Conservation (phyloP, 2,888 invertebrate genomes). For the Adelognathus sp. region DNA sequence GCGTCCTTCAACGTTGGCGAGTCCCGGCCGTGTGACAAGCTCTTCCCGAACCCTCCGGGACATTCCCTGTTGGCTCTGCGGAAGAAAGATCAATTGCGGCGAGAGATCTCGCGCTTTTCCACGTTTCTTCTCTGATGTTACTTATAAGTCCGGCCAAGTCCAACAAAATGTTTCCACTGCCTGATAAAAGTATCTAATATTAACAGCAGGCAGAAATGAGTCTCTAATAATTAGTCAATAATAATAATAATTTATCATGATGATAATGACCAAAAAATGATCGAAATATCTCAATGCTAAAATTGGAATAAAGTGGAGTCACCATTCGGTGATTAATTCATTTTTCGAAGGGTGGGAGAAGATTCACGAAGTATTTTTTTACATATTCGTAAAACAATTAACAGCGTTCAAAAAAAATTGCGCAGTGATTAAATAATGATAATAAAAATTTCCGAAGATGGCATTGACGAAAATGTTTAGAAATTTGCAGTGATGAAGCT, state of each 20-base stretch:
- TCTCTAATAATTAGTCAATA: no score
- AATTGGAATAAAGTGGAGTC: no score
- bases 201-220: no score
- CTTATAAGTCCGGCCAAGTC: not conserved
- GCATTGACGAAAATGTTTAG: no score
- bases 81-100: slow-evolving; percentile 47
- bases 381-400: not conserved
- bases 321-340: no score
- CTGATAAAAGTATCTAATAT: no score
- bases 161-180: slow-evolving; percentile 4
- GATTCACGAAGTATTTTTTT: not conserved
- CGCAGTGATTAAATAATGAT: not conserved
- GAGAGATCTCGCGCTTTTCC: slow-evolving; percentile 6
- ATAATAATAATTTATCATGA: no score
- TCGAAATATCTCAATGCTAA: no score
- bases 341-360: not conserved
- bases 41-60: slow-evolving; percentile 52
- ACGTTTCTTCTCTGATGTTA: slow-evolving; percentile 7
- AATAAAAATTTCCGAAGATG: no score
- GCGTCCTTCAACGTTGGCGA: slow-evolving; percentile 45
- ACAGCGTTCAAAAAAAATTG: not conserved
- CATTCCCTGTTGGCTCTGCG: slow-evolving; percentile 22
- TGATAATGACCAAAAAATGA: no score
- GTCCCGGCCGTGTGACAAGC: slow-evolving; percentile 46
- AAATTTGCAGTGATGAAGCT: no score